Conservation (phyloP, 2,888 invertebrate genomes). For the Alviniconcha strummeri region DNA sequence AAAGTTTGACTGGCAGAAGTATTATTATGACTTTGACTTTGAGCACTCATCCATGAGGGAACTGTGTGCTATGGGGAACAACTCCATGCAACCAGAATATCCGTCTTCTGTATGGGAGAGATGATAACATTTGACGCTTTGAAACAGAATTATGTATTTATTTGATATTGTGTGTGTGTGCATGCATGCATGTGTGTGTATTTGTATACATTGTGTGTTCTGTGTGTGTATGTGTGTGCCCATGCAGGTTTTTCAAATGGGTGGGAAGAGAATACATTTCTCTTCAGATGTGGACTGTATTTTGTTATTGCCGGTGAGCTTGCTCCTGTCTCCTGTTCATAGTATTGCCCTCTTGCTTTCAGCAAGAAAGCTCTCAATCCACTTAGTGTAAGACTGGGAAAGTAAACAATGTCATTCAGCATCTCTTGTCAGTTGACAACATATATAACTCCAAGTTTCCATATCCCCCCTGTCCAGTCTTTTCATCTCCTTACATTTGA, state of each 20-base stretch:
- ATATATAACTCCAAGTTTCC: too few relatives aligned
- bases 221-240: too few relatives aligned
- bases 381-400: too few relatives aligned
- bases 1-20: slow-evolving; percentile 36
- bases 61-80: slow-evolving; percentile 7
- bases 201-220: background rate
- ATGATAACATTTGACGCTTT: background rate
- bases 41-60: slow-evolving; percentile 34
- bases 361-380: too few relatives aligned
- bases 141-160: too few relatives aligned
- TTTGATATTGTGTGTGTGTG: background rate
- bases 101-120: background rate
- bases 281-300: background rate
- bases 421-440: too few relatives aligned
- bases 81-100: background rate
- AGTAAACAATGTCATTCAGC: too few relatives aligned
- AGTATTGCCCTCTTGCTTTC: background rate
- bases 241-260: too few relatives aligned
- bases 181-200: background rate
- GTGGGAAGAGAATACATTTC: background rate
- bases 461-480: too few relatives aligned
- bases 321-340: background rate
- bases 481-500: too few relatives aligned
- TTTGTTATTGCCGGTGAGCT: background rate
- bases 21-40: slow-evolving; percentile 38